These are phyloP conservation scores for Lasioglossum lativentre DNA, from an alignment of 2,888 invertebrate species.

Conservation along the genomic window DNA sequence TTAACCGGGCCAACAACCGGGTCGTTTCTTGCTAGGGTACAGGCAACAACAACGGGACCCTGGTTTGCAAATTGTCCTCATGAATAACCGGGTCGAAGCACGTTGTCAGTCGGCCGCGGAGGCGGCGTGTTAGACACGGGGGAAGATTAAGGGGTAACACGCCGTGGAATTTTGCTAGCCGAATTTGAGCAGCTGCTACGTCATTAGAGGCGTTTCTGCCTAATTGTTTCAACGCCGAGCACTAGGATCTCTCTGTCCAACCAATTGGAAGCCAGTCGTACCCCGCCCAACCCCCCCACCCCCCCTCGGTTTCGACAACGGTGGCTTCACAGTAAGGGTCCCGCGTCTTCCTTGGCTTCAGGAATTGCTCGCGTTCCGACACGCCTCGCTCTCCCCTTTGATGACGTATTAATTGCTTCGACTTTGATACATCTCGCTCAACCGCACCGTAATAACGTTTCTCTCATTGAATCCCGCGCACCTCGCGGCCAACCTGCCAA, in stretches of 20 bases:
- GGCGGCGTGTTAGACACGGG: slow-evolving; percentile 26
- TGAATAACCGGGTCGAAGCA: slow-evolving; percentile 55
- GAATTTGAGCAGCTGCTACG: slow-evolving; percentile 64
- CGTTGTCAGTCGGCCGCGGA: slow-evolving; percentile 30
- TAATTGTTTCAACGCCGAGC: slow-evolving; percentile 68
- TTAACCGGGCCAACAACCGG: too few relatives aligned
- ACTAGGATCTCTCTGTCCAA: slow-evolving; percentile 41
- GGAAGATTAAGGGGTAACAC: slow-evolving; percentile 59
- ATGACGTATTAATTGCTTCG: slow-evolving; percentile 80
- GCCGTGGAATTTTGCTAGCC: slow-evolving; percentile 62
- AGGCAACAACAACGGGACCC: neutral
- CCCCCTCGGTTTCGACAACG: neutral
- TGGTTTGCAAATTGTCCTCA: slow-evolving; percentile 36
- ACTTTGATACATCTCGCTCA: slow-evolving; percentile 74
- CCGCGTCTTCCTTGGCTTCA: slow-evolving; percentile 54
- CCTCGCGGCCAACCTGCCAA: slow-evolving; percentile 1
- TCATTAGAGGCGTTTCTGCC: slow-evolving; percentile 69
- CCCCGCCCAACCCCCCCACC: too few relatives aligned
- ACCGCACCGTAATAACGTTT: slow-evolving; percentile 55
- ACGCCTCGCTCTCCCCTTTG: slow-evolving; percentile 66
- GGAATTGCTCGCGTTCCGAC: slow-evolving; percentile 66
- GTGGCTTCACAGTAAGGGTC: slow-evolving; percentile 36
- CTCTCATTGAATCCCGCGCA: slow-evolving; percentile 37
- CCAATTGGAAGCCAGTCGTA: neutral
- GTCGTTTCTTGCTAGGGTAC: neutral